Base-by-base conservation (phyloP, 2,113 vertebrate genomes). In the Triplophysa tibetana region DNA sequence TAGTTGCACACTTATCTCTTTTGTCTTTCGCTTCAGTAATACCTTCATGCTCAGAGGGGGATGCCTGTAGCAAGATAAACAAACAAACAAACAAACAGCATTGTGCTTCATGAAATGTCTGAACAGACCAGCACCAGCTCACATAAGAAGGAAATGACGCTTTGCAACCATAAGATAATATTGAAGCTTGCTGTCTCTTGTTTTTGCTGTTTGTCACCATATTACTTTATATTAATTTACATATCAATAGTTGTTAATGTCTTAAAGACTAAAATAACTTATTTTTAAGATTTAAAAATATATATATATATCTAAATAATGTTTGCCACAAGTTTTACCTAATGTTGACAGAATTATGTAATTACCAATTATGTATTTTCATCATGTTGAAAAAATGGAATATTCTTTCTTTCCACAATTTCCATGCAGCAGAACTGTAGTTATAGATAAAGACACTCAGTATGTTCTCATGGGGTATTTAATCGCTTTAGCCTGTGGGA, bases 401-500 rank as follows among this genome's bases (percentile, higher is more conserved):
- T 38, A 70, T 69, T 69, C 17, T 63, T 21, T 2, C 7, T 69
- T 29, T 56, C 52, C 73, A 64, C 43, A 50, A 70, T 70, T 24
- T 74, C 11, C 1, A 41, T 52, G 29, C 9, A 64, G 61, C 52
- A 41, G 64, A 29, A 60, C 21, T 67, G 13, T 26, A 33, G 75
- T 38, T 38, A 7, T 24, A 83, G 66, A 66, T 63, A 65, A 62
- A 38, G 6, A 21, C 33, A 82, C 48, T 72, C 45, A 82, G 54
- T 23, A 11, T 21, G 23, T 54, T n/a, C 50, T 48, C 70, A 41
- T 70, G 62, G 67, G 24, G 68, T 50, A 68, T 21, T 45, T 26
- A 87, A 82, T 89, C 82, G 85, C 82, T 58, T 79, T 19, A 75
- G 67, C 81, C 82, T 87, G 78, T 63, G 80, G 74, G 81, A 82